Evolutionary conservation across 1,140 invertebrate species (phyloP), one percentile per base, ranked within the genome.

Genomic region (Habropoda laboriosa): DNA sequence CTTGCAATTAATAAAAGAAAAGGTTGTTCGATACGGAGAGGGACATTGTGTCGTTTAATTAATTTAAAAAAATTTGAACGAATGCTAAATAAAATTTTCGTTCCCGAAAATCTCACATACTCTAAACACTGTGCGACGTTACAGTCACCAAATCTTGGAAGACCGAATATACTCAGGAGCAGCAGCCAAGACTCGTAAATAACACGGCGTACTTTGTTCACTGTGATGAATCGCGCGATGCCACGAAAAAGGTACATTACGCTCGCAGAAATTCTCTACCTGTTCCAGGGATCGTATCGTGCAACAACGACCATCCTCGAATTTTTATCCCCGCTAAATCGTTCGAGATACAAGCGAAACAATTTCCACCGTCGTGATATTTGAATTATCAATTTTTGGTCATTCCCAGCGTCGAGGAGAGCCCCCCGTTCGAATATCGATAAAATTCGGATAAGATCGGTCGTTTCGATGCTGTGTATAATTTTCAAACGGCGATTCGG

Each of bases 361-460:
- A 8, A 18, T 66, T 49, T 53, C 21, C 42, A 8, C 38, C n/a
- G n/a, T n/a, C n/a, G n/a, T n/a, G 51, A 13, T 10, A 18, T 12
- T 45, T 35, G 30, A 30, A 58, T 81, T 47, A 32, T 38, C 47
- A 27, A 64, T 60, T 75, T 75, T 47, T 51, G 42, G 38, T 18
- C 38, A 58, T 51, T 57, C 55, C 10, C 5, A 27, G 57, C 18
- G 10, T 6, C 27, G 57, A 32, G 6, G 24, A 1, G 21, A n/a
- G 30, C 6, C 8, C 6, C 8, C 13, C n/a, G 45, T 27, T 67
- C 4, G 61, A 42, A 60, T 67, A 24, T 51, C 51, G 12, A 18
- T 38, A 24, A 24, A n/a, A 16, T 12, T 30, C 21, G 12, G 64
- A 42, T 8, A 51, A 32, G 27, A 35, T 55, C 32, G 63, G 8